phyloP scores from a whole-genome alignment of 1,140 invertebrate genomes.

The Bombus pyrosoma region DNA sequence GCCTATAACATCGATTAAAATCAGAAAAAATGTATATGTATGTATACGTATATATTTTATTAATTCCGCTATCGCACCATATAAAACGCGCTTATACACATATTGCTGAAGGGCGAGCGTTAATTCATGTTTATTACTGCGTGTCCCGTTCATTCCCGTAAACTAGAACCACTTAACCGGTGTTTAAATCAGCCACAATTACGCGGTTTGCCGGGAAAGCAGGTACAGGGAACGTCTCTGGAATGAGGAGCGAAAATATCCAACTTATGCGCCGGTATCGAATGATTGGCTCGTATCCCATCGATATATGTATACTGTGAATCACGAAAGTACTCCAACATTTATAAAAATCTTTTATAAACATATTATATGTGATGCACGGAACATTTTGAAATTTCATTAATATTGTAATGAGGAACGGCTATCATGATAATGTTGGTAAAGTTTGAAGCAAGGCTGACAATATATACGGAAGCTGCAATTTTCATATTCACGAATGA shows the following conservation, averaged over 20 bases:
- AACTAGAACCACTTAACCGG: not conserved
- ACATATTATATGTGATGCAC: too few species aligned
- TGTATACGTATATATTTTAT: not conserved
- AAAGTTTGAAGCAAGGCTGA: too few species aligned
- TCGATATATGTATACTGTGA: not conserved
- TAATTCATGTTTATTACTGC: conserved; percentile 4
- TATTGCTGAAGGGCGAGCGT: not conserved
- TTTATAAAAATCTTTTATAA: too few species aligned
- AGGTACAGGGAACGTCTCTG: not conserved
- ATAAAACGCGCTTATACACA: not conserved
- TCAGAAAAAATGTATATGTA: not conserved
- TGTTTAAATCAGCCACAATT: conserved; percentile 19
- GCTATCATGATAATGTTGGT: too few species aligned
- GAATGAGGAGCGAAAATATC: conserved; percentile 6
- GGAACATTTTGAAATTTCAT: not conserved
- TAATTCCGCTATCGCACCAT: not conserved
- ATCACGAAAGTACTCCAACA: not conserved
- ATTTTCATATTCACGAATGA: too few species aligned
- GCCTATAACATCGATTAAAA: not conserved
- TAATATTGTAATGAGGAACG: not conserved
- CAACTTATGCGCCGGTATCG: not conserved
- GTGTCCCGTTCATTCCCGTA: conserved; percentile 7
- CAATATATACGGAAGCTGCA: too few species aligned
- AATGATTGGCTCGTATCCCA: conserved; percentile 14
- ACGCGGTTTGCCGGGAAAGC: not conserved